Base-by-base conservation (phyloP, 2,113 vertebrate genomes). In the Sinosuthora webbiana region DNA sequence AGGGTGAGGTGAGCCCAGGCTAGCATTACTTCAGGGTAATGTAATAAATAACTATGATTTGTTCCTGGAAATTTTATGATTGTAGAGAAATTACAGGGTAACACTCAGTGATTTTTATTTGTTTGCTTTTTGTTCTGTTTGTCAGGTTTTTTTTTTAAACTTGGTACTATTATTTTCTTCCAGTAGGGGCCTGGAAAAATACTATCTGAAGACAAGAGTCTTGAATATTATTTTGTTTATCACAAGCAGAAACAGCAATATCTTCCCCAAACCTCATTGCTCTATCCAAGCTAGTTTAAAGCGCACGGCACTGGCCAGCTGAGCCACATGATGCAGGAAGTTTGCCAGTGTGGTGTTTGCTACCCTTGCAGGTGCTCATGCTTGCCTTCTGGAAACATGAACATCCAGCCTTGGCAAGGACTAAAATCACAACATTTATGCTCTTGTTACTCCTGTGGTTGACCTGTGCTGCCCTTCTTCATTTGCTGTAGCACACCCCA, bases 331-430 rank as follows among this genome's bases (percentile, higher is more conserved):
- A 12, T 0, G 0, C 4, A 9, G 37, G 60, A 87, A 63, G 53
- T 13, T 39, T 4, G 3, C 5, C 39, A 16, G 23, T 1, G 13
- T 49, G n/a, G 23, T 4, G 0, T 45, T 69, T 15, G 31, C 20
- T 62, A 16, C 35, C 52, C 3, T 41, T 45, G 41, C 9, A 47
- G 30, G 2, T 24, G 1, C 25, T 18, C 6, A 5, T 7, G 0
- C 33, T 37, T 57, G 35, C 8, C 15, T 28, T 24, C 28, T 78
- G n/a, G 33, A 27, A 78, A 25, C 15, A 11, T 0, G 1, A 50
- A 28, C 1, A 5, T 25, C 74, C 47, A 77, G 57, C 44, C 28
- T 65, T 60, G 53, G n/a, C 1, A 6, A 59, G 33, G 30, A 33
- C 55, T 71, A 14, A 69, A 93, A 79, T 85, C 55, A 52, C 20